Conservation (phyloP, 2,888 invertebrate genomes). For the Epirrhoe tristata region DNA sequence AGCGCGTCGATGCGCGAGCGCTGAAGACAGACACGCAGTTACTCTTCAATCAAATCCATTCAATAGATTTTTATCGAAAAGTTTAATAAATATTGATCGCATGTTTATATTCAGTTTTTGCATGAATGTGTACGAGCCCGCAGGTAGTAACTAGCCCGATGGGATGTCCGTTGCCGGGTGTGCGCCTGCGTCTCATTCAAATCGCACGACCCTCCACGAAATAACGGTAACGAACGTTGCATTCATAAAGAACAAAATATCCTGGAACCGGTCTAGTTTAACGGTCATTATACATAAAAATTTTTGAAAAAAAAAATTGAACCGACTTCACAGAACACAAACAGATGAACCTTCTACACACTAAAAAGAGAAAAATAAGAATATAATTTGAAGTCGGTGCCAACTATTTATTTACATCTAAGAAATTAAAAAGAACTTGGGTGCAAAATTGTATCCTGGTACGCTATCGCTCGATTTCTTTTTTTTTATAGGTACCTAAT, state of each 20-base stretch:
- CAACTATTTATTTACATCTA: no score
- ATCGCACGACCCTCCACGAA: slow-evolving; percentile 61
- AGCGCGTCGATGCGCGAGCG: slow-evolving; percentile 69
- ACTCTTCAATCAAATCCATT: slow-evolving; percentile 66
- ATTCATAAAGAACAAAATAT: slow-evolving; percentile 53
- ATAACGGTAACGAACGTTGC: slow-evolving; percentile 69
- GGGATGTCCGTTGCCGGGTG: slow-evolving; percentile 55
- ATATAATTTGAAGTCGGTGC: no score
- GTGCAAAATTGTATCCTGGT: no score
- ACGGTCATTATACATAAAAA: slow-evolving; percentile 65
- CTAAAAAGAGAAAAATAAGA: no score
- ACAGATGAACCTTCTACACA: no score
- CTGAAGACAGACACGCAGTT: slow-evolving; percentile 77
- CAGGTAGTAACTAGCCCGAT: slow-evolving; percentile 48
- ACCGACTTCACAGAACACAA: no score
- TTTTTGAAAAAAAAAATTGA: no score
- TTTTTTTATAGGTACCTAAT: no score
- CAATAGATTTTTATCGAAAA: slow-evolving; percentile 65
- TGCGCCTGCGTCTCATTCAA: slow-evolving; percentile 58
- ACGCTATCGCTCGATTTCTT: no score
- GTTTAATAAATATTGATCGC: slow-evolving; percentile 47
- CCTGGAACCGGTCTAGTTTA: slow-evolving; percentile 65
- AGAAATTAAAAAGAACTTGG: no score
- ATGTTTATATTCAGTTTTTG: slow-evolving; percentile 38
- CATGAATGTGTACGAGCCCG: slow-evolving; percentile 40